These are phyloP conservation scores for Athalia cordata DNA, from an alignment of 2,888 invertebrate species.

Conservation along the genomic window DNA sequence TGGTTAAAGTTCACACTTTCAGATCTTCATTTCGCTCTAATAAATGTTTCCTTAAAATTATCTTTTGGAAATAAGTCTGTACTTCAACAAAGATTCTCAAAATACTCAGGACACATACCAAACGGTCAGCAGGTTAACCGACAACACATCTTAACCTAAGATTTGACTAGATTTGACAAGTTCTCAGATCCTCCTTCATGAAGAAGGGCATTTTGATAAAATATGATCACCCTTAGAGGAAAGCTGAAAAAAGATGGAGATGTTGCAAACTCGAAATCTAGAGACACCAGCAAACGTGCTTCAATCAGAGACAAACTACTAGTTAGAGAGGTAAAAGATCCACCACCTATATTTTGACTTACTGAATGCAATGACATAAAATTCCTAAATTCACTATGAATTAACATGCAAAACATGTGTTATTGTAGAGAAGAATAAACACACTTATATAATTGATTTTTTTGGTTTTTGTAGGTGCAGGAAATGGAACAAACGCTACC, in stretches of 20 bases:
- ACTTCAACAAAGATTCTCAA: background rate
- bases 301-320: constrained; percentile 87
- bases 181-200: constrained; percentile 22
- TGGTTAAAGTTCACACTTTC: constrained; percentile 10
- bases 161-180: constrained; percentile 8
- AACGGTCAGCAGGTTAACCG: constrained; percentile 11
- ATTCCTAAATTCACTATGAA: constrained; percentile 13
- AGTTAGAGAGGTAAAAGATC: constrained; percentile 81
- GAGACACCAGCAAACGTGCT: constrained; percentile 76
- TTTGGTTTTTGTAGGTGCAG: constrained; percentile 74
- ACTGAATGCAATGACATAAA: constrained; percentile 65
- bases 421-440: background rate
- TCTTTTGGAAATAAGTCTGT: background rate
- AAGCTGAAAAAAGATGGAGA: constrained; percentile 81
- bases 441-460: constrained; percentile 13
- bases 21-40: background rate
- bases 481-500: constrained; percentile 93
- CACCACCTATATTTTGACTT: background rate
- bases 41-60: background rate
- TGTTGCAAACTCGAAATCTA: constrained; percentile 66
- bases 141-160: constrained; percentile 16
- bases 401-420: background rate
- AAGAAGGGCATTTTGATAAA: constrained; percentile 42
- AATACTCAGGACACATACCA: background rate
- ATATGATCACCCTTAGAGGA: constrained; percentile 84